Evolutionary conservation across 2,888 invertebrate genomes (phyloP).

Genomic region (Caenorhabditis macrosperma): DNA sequence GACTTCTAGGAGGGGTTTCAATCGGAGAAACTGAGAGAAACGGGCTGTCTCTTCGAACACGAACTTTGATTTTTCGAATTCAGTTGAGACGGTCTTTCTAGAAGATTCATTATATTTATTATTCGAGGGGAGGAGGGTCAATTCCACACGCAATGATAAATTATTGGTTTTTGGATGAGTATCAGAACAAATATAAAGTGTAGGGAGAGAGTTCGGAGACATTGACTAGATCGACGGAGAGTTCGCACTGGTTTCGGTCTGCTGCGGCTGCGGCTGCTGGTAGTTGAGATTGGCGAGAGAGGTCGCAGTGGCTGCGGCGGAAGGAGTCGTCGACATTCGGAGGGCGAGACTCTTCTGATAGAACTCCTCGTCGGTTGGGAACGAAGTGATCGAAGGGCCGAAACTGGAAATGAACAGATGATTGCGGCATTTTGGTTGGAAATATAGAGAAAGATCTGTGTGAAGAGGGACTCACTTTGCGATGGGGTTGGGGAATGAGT

Average conservation of each 20-base stretch:
- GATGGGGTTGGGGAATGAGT: conserved; percentile 70
- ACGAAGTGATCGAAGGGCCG: conserved; percentile 65
- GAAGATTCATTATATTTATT: conserved; percentile 37
- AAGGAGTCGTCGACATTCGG: conserved; percentile 62
- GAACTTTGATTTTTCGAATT: too few relatives aligned
- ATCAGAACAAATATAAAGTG: neutral
- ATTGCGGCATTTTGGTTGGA: too few relatives aligned
- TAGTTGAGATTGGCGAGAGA: conserved; percentile 52
- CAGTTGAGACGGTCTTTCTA: too few relatives aligned
- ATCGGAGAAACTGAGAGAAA: too few relatives aligned
- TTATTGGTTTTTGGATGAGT: conserved; percentile 33
- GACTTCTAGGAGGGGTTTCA: too few relatives aligned
- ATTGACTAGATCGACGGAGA: conserved; percentile 52
- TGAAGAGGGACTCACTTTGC: conserved; percentile 63
- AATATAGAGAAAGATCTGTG: neutral
- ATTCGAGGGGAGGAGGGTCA: neutral
- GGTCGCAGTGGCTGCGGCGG: conserved; percentile 36
- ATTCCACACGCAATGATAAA: conserved; percentile 46
- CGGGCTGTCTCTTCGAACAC: too few relatives aligned
- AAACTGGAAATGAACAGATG: conserved; percentile 51
- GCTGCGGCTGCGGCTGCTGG: conserved; percentile 39
- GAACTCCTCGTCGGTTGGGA: conserved; percentile 73
- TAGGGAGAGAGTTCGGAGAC: neutral
- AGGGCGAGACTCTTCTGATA: conserved; percentile 72
- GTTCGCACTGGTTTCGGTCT: conserved; percentile 41